Conservation (phyloP, 1,140 invertebrate genomes). For the Hestina assimilis region DNA sequence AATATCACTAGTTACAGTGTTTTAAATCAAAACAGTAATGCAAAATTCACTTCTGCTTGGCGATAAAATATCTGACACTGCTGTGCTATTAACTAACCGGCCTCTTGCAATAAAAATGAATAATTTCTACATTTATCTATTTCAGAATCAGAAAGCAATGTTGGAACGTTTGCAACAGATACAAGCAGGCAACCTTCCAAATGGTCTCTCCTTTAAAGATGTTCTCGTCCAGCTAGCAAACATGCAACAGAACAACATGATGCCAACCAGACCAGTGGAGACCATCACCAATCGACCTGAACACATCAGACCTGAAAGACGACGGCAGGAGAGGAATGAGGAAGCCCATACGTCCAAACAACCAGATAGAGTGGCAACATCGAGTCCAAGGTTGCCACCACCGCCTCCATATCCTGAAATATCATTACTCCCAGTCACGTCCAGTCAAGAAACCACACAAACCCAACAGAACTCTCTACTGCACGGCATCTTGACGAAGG, state of each 20-base stretch:
- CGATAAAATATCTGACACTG: no score
- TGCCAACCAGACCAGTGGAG: slow-evolving; percentile 50
- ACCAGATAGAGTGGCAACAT: slow-evolving; percentile 48
- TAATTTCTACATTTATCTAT: no score
- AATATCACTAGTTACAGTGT: no score
- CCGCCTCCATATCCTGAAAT: slow-evolving; percentile 88
- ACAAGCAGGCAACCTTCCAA: slow-evolving; percentile 59
- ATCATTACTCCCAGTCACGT: slow-evolving; percentile 84
- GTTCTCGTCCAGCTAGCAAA: slow-evolving; percentile 88
- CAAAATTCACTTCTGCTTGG: no score
- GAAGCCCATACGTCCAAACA: slow-evolving; percentile 49
- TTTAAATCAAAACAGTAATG: no score
- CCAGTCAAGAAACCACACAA: slow-evolving; percentile 57
- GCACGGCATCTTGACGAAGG: slow-evolving; percentile 87
- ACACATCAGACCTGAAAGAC: slow-evolving; percentile 48
- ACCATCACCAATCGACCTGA: slow-evolving; percentile 45
- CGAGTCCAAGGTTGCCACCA: slow-evolving; percentile 68
- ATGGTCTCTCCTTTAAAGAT: slow-evolving; percentile 84
- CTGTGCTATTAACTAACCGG: no score
- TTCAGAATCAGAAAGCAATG: slow-evolving; percentile 72
- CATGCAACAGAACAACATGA: slow-evolving; percentile 66
- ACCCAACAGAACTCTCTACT: slow-evolving; percentile 82
- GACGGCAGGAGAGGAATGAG: slow-evolving; percentile 45
- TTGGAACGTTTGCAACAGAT: slow-evolving; percentile 65
- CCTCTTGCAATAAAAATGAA: no score